These are phyloP conservation scores for Drosophila bunnanda DNA, from an alignment of 2,888 invertebrate genomes.

Conservation along the genomic window DNA sequence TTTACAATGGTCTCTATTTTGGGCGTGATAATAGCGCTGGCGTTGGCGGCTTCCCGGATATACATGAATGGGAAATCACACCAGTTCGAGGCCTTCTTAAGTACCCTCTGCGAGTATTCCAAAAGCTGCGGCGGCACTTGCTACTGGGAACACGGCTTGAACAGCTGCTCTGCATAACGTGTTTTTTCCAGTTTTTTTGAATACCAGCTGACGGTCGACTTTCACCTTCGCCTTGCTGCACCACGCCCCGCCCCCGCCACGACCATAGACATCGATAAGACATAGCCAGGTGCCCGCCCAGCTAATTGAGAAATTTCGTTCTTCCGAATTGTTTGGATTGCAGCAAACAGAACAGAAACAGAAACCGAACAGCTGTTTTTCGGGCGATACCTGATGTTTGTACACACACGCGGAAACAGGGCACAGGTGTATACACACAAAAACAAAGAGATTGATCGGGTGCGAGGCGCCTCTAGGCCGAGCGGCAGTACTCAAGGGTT, in stretches of 20 bases:
- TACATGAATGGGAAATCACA: conserved; percentile 14
- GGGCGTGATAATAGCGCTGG: conserved; percentile 7
- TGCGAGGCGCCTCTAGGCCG: not conserved
- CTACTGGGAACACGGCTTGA: conserved; percentile 25
- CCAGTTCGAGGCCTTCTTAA: not conserved
- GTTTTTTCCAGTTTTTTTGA: conserved; percentile 29
- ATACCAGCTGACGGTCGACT: conserved; percentile 67
- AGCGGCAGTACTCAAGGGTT: conserved; percentile 16
- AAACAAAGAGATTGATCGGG: not conserved
- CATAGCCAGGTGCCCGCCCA: not conserved
- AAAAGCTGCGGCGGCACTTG: conserved; percentile 14
- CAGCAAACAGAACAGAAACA: conserved; percentile 5
- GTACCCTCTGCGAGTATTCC: not conserved
- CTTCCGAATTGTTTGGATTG: not conserved
- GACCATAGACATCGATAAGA: conserved; percentile 14
- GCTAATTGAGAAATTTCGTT: not conserved
- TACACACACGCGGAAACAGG: conserved; percentile 22
- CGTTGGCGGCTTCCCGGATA: conserved; percentile 16
- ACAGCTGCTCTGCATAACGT: conserved; percentile 44
- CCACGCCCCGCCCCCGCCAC: conserved; percentile 4
- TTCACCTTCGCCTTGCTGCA: conserved; percentile 73
- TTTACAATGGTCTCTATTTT: conserved; percentile 10
- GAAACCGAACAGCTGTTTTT: conserved; percentile 31
- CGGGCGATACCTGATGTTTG: conserved; percentile 31
- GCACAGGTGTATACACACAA: conserved; percentile 13